A percentile compares a stretch with the other conserved stretches of the same genome.
Conservation (phyloP, 2,888 invertebrate genomes). For the Marasmarcha lunaedactyla region DNA sequence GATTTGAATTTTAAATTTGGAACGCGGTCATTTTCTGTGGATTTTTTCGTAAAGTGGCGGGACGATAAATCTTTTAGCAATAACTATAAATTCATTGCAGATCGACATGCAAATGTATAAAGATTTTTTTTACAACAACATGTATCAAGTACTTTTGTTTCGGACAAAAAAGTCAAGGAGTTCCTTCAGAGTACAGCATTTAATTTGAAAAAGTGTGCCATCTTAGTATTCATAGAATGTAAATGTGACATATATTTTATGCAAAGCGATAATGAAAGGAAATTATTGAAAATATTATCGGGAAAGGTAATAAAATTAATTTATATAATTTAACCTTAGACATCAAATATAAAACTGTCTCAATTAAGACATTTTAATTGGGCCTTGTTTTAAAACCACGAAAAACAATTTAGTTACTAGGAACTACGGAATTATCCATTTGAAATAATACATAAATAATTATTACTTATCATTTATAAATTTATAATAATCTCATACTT, state of each 20-base stretch:
- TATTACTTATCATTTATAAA: no score
- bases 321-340: no score
- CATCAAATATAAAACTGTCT: no score
- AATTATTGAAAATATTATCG: no score
- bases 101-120: conserved; percentile 66
- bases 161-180: conserved; percentile 22
- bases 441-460: no score
- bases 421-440: no score
- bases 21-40: conserved; percentile 52
- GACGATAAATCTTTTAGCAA: conserved; percentile 62
- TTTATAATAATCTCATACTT: no score
- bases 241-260: not conserved
- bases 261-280: no score
- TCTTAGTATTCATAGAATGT: not conserved
- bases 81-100: conserved; percentile 70
- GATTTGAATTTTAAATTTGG: conserved; percentile 64
- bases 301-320: no score
- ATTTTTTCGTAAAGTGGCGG: conserved; percentile 55
- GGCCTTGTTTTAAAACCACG: no score
- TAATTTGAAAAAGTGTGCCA: not conserved
- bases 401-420: no score
- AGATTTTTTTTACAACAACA: conserved; percentile 54
- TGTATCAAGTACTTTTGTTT: conserved; percentile 44
- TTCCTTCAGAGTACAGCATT: not conserved
- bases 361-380: no score